These are phyloP conservation scores for Micropoecilia bifurca DNA, from an alignment of 2,797 vertebrate species.

Conservation along the genomic window DNA sequence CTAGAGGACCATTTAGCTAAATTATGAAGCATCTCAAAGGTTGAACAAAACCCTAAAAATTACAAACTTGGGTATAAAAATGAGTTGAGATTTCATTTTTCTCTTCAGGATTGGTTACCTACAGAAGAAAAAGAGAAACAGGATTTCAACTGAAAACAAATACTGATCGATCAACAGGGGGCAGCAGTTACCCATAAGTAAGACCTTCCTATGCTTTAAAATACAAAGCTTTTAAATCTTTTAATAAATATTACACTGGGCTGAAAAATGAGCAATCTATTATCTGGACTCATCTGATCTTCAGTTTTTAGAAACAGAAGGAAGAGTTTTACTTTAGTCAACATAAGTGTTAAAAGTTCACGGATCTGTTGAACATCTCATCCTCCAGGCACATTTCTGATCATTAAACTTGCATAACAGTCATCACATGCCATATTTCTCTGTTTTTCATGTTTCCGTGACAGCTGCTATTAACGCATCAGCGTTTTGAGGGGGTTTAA, in stretches of 20 bases:
- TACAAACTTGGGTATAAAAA: not conserved
- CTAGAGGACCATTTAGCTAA: not conserved
- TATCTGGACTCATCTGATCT: not conserved
- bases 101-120: not conserved
- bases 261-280: not conserved
- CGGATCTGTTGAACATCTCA: not conserved
- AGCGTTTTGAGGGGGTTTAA: slow-evolving; percentile 19
- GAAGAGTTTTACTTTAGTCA: not conserved
- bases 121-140: not conserved
- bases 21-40: not conserved
- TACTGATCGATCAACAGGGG: slow-evolving; percentile 44
- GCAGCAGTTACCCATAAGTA: slow-evolving; percentile 40
- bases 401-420: slow-evolving; percentile 34
- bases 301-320: not conserved
- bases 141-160: not conserved
- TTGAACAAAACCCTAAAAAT: not conserved
- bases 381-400: slow-evolving; percentile 42
- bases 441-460: slow-evolving; percentile 18
- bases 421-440: slow-evolving; percentile 28
- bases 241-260: not conserved
- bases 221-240: not conserved
- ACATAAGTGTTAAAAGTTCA: not conserved
- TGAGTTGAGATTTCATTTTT: not conserved
- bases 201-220: not conserved
- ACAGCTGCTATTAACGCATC: slow-evolving; percentile 24